A percentile compares a stretch with the other conserved stretches of the same genome.
Evolutionary conservation across 1,140 invertebrate genomes (phyloP).

Genomic region (Lepeophtheirus salmonis): DNA sequence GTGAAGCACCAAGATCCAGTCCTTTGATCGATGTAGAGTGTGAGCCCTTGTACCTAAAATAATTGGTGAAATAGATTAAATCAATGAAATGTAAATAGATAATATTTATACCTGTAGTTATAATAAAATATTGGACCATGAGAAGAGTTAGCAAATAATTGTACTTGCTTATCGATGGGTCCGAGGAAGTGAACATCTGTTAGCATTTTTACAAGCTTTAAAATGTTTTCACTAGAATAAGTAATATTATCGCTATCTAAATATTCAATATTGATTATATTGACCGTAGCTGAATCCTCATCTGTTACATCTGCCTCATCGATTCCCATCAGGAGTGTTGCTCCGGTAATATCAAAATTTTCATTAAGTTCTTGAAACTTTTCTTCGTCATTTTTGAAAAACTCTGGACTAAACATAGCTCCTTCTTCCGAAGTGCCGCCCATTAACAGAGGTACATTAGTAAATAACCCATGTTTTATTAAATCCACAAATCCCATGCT

Average conservation of each 20-base stretch:
- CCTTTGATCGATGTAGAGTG: neutral
- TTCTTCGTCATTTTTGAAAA: neutral
- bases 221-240: neutral
- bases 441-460: neutral
- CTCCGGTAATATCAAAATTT: constrained; percentile 7
- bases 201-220: constrained; percentile 4
- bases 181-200: neutral
- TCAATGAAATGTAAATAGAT: too few species aligned
- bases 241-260: neutral
- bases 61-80: too few species aligned
- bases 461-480: neutral
- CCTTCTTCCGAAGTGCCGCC: constrained; percentile 2
- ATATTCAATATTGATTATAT: constrained; percentile 4
- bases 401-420: neutral
- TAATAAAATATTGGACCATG: neutral
- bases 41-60: neutral
- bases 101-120: neutral
- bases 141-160: neutral
- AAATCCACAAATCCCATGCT: neutral
- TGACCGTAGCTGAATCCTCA: constrained; percentile 2
- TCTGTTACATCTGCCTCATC: constrained; percentile 1
- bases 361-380: neutral
- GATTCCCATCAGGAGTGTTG: neutral
- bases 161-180: neutral
- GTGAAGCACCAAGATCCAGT: neutral